Evolutionary conservation across 2,888 invertebrate species (phyloP).

Genomic region (Apamea sordens): DNA sequence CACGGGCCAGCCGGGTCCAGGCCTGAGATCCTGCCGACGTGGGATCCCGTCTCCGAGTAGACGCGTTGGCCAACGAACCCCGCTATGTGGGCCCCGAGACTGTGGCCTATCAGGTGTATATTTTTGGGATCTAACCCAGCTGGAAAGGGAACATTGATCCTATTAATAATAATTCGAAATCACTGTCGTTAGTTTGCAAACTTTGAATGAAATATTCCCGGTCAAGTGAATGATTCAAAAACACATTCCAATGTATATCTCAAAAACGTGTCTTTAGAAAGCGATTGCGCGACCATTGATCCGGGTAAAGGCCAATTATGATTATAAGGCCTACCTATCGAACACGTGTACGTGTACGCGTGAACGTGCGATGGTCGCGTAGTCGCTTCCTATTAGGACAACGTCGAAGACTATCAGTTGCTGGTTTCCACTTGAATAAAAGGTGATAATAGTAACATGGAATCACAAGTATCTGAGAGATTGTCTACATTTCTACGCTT

Average conservation of each 20-base stretch:
- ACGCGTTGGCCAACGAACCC: conserved; percentile 82
- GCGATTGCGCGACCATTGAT: background rate
- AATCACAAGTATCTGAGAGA: background rate
- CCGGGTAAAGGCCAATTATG: background rate
- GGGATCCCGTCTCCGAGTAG: conserved; percentile 71
- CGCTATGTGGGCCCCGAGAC: conserved; percentile 84
- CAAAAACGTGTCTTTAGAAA: background rate
- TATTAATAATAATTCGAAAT: background rate
- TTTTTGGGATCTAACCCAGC: background rate
- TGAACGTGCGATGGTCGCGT: background rate
- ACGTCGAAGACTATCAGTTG: too few relatives aligned
- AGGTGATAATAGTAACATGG: background rate
- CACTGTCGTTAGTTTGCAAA: background rate
- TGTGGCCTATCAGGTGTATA: conserved; percentile 79
- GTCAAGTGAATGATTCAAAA: too few relatives aligned
- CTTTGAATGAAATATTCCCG: background rate
- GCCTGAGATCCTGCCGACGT: conserved; percentile 79
- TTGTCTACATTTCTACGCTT: background rate
- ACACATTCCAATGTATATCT: too few relatives aligned
- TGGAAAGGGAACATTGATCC: background rate
- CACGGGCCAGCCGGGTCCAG: conserved; percentile 87
- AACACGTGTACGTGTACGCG: background rate
- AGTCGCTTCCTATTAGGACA: background rate
- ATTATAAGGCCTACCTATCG: accelerated
- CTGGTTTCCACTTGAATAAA: background rate